Evolutionary conservation across 1,140 invertebrate species (phyloP), one percentile per base, ranked within the genome.

Genomic region (Bombus breviceps): DNA sequence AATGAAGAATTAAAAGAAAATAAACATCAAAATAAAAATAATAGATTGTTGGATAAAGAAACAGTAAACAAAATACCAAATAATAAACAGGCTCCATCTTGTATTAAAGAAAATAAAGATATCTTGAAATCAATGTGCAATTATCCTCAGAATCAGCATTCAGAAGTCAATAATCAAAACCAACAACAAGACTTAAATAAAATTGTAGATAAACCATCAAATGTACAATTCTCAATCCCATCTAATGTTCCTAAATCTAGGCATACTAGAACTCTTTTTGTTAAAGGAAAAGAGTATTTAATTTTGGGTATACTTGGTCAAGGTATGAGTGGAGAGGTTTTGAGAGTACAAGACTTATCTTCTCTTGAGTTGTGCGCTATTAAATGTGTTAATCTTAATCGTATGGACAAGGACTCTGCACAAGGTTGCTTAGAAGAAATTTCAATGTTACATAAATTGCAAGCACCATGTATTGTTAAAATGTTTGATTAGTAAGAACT

Each of bases 361-460:
- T 95, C 93, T 53, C 94, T 91, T 84, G 96, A 95, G 95, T 96
- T 89, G 87, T 95, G 90, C 93, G 97, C 97, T 0, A 93, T 97
- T 6, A 97, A 98, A 91, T 94, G 95, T 68, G 94, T 95, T 13
- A 88, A 95, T 91, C 88, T 95, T 10, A 93, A 75, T 72, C 79
- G 88, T 13, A 94, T 97, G 59, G 97, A 98, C 94, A 96, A 97
- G 34, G 94, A 96, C 5, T 96, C 97, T 71, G 96, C 97, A 1
- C 95, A 97, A 88, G 97, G 98, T 12, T 99, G 98, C 94, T 95
- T 98, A 53, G 99, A 99, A 94, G 99, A 99, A 96, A 98, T 99
- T 64, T 96, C 97, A 85, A 95, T 99, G 85, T 95, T 99, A n/a
- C 94, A 97, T 74, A 97, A 97, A 92, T 96, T 99, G 62, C 98